Conservation (phyloP, 2,797 vertebrate species). For the Brachymystax lenok region DNA sequence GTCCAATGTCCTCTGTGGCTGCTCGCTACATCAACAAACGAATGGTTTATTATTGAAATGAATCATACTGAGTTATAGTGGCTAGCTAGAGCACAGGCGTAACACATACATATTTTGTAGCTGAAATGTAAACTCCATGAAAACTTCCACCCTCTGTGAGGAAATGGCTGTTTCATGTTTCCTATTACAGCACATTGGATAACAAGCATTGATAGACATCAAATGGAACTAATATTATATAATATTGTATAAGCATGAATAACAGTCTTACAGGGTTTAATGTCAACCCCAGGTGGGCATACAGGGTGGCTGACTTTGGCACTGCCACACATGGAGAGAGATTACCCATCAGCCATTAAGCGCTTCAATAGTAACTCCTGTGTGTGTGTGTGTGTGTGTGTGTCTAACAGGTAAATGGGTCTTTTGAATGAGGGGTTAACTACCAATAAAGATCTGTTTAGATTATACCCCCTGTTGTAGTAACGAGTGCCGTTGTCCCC, state of each 20-base stretch:
- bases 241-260: constrained; percentile 41
- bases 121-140: constrained; percentile 49
- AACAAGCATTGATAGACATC: constrained; percentile 1
- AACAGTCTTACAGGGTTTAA: no score
- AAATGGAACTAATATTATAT: constrained; percentile 33
- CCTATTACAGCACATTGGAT: constrained; percentile 22
- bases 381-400: constrained; percentile 12
- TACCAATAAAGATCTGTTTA: constrained; percentile 44
- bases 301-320: constrained; percentile 10
- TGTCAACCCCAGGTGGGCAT: background rate
- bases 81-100: constrained; percentile 22
- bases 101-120: constrained; percentile 25
- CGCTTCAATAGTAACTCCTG: background rate
- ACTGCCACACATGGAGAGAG: constrained; percentile 28
- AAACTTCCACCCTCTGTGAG: constrained; percentile 26
- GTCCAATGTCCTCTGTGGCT: constrained; percentile 8
- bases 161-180: constrained; percentile 17
- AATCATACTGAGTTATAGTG: constrained; percentile 16
- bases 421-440: constrained; percentile 25
- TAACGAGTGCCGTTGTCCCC: constrained; percentile 38
- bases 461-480: constrained; percentile 50
- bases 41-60: constrained; percentile 22
- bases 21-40: constrained; percentile 5
- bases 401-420: constrained; percentile 5
- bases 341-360: constrained; percentile 11